Evolutionary conservation across 2,888 invertebrate species (phyloP).

Genomic region (Aradus depressus): DNA sequence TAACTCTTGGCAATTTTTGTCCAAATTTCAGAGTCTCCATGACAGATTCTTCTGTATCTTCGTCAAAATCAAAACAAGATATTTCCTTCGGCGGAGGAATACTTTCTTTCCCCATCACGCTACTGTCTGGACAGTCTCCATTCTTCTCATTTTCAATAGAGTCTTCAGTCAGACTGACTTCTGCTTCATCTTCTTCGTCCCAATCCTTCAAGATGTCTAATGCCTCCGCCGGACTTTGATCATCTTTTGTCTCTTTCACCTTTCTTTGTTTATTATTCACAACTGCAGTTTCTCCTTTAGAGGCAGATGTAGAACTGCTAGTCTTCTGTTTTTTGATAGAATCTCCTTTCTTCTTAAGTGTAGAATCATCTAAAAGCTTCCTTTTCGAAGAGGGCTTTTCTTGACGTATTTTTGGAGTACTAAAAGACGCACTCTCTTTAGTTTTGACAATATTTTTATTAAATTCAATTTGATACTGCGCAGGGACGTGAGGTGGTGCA

Average conservation of each 20-base stretch:
- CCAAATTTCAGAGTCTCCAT: conserved; percentile 42
- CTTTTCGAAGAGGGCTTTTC: neutral
- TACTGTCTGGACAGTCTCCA: too few species aligned
- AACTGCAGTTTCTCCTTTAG: too few species aligned
- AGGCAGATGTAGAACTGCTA: neutral
- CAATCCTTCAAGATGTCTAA: conserved; percentile 62
- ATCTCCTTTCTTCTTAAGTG: conserved; percentile 25
- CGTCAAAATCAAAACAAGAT: conserved; percentile 67
- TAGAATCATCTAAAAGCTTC: neutral
- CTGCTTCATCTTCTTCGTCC: conserved; percentile 52
- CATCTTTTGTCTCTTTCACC: conserved; percentile 38
- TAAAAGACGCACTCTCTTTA: neutral
- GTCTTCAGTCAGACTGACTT: conserved; percentile 21
- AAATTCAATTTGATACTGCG: neutral
- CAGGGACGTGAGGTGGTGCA: neutral
- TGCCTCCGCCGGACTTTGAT: conserved; percentile 44
- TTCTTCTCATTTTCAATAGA: neutral
- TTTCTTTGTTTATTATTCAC: conserved; percentile 21
- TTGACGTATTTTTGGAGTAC: neutral
- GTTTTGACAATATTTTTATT: neutral
- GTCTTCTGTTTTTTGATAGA: conserved; percentile 20
- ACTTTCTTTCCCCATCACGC: too few species aligned
- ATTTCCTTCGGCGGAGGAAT: too few species aligned
- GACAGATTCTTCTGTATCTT: conserved; percentile 55
- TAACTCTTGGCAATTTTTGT: conserved; percentile 54